Evolutionary conservation across 2,797 vertebrate genomes (phyloP), one percentile per base, ranked within the genome.

Genomic region (Danio aesculapii): DNA sequence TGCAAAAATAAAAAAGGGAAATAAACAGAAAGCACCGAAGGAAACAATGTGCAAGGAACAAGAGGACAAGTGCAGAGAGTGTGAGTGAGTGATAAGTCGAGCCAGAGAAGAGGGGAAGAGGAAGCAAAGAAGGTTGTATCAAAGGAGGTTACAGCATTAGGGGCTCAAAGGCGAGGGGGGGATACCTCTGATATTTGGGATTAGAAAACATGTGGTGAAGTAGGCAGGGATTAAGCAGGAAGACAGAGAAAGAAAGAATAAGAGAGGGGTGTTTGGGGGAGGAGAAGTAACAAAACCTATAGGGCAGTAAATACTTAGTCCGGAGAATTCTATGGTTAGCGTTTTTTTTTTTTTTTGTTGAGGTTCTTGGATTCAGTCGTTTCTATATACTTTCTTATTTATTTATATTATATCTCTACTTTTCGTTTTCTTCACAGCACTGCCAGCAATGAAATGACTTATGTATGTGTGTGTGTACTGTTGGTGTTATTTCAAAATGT

Each of bases 151-250:
- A 89, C 85, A 83, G 87, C 84, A 90, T 90, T 90, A 90, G 83
- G 86, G 88, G 86, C 86, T 84, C 75, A 81, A 49, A 91, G 87
- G 89, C 87, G 63, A 77, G 80, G 63, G 77, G 77, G 87, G 77
- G 21, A 83, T 88, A 88, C 86, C 91, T 88, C 88, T 90, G 87
- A 90, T 89, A 92, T 90, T 90, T 87, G 77, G 92, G 93, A 94
- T 94, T 94, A 93, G 89, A 90, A 91, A 92, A 92, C 91, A 89
- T 92, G 93, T 90, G 88, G 89, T 83, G 85, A 88, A 91, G 91
- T 90, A 90, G 90, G 53, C 82, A 91, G 85, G 91, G 92, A 94
- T 94, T 93, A 92, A 87, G 76, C 52, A 85, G 59, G 77, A 91
- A 55, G 82, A 89, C 87, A 46, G 47, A 78, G 75, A 83, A 85